These are phyloP conservation scores for Euborellia annulipes DNA, from an alignment of 1,140 invertebrate species.

Conservation along the genomic window DNA sequence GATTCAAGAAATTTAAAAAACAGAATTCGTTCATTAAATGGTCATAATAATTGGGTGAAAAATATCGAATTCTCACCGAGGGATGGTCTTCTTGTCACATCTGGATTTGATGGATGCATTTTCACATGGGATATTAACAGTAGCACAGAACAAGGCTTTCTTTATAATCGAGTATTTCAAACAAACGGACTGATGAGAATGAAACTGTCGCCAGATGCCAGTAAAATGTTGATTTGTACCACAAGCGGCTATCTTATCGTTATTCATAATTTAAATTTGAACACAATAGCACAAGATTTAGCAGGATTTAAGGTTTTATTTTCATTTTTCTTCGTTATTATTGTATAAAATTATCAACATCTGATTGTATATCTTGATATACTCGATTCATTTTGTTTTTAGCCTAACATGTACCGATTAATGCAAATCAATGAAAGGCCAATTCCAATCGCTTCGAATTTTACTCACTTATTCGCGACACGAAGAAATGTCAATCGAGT, in stretches of 20 bases:
- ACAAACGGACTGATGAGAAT: constrained; percentile 78
- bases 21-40: constrained; percentile 56
- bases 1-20: constrained; percentile 71
- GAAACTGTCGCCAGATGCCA: constrained; percentile 64
- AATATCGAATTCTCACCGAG: constrained; percentile 86
- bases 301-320: constrained; percentile 60
- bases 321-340: constrained; percentile 1
- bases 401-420: constrained; percentile 76
- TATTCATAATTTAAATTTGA: constrained; percentile 74
- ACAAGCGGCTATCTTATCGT: constrained; percentile 78
- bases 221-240: constrained; percentile 79
- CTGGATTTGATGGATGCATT: constrained; percentile 84
- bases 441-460: constrained; percentile 59
- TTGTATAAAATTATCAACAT: too few species aligned
- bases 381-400: constrained; percentile 21
- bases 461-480: constrained; percentile 62
- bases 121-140: constrained; percentile 89
- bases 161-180: constrained; percentile 67
- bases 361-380: too few species aligned
- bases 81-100: constrained; percentile 72
- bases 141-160: constrained; percentile 55
- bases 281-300: constrained; percentile 60
- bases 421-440: constrained; percentile 73
- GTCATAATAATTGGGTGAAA: constrained; percentile 92
- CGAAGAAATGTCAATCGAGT: constrained; percentile 62